These are phyloP conservation scores for Thermophis baileyi DNA, from an alignment of 2,113 vertebrate species.

Conservation along the genomic window DNA sequence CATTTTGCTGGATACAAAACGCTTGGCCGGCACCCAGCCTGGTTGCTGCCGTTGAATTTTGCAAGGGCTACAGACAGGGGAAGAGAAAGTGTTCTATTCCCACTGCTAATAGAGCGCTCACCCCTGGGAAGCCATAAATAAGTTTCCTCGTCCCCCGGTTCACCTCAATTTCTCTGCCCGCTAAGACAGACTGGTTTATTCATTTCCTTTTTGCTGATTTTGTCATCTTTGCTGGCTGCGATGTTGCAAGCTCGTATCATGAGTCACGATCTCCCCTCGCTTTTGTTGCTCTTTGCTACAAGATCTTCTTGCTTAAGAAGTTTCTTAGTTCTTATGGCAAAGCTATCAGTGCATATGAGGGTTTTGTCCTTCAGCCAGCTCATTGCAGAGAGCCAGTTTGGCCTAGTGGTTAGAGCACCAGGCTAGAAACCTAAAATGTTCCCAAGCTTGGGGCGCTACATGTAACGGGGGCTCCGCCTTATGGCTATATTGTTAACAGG, in stretches of 20 bases:
- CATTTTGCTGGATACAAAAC: not conserved
- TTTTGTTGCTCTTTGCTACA: not conserved
- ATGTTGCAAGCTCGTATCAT: not conserved
- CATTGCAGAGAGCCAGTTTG: not conserved
- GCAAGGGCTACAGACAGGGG: not conserved
- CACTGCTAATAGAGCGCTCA: not conserved
- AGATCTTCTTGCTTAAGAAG: not conserved
- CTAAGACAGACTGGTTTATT: not conserved
- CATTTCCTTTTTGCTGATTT: not conserved
- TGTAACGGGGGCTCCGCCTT: no score
- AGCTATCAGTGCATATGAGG: not conserved
- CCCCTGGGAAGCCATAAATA: not conserved
- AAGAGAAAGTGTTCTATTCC: not conserved
- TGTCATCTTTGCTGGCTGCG: not conserved
- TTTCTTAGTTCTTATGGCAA: not conserved
- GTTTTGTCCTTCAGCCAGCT: not conserved
- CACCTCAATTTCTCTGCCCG: not conserved
- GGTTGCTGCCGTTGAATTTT: not conserved
- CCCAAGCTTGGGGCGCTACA: no score
- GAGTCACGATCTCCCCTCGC: not conserved
- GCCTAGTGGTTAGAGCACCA: not conserved
- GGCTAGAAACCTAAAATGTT: not conserved
- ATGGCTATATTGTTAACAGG: no score
- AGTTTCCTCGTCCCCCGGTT: not conserved
- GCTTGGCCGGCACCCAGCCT: not conserved